phyloP scores from a whole-genome alignment of 2,797 vertebrate species.

The Bovichtus variegatus region DNA sequence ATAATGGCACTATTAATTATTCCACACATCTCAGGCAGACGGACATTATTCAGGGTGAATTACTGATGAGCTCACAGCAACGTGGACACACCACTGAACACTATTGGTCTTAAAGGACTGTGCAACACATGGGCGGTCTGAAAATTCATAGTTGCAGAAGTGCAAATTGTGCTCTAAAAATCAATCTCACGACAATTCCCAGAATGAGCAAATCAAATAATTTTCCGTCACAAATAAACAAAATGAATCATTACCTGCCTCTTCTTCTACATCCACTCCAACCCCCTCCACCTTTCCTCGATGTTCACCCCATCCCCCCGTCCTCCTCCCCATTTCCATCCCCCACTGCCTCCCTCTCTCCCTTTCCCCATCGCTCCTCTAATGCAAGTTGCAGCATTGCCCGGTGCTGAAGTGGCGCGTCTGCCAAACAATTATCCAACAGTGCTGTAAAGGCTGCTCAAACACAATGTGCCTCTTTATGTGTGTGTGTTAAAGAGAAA shows the following conservation, averaged over 20 bases:
- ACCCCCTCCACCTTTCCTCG: conserved; percentile 50
- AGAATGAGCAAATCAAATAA: not conserved
- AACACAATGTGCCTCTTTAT: conserved; percentile 62
- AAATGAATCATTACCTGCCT: conserved; percentile 52
- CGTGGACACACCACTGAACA: conserved; percentile 38
- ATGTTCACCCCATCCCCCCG: conserved; percentile 63
- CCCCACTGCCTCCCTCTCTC: conserved; percentile 39
- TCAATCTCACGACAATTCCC: conserved; percentile 10
- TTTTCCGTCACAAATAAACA: conserved; percentile 37
- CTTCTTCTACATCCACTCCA: conserved; percentile 39
- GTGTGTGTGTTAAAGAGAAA: conserved; percentile 41
- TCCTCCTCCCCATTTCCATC: conserved; percentile 53
- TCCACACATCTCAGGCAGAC: conserved; percentile 69
- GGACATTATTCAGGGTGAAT: conserved; percentile 75
- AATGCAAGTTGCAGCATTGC: conserved; percentile 72
- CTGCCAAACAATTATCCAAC: conserved; percentile 82
- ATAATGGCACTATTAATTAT: conserved; percentile 83
- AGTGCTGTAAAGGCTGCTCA: conserved; percentile 67
- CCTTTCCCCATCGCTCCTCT: conserved; percentile 40
- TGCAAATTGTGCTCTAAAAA: conserved; percentile 21
- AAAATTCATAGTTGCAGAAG: conserved; percentile 22
- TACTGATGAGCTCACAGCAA: conserved; percentile 65
- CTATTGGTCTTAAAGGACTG: not conserved
- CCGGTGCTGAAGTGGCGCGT: conserved; percentile 73
- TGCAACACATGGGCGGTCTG: conserved; percentile 33